A percentile compares a stretch with the other conserved stretches of the same genome.
phyloP scores from a whole-genome alignment of 2,113 vertebrate species.

The Stictonetta naevosa region DNA sequence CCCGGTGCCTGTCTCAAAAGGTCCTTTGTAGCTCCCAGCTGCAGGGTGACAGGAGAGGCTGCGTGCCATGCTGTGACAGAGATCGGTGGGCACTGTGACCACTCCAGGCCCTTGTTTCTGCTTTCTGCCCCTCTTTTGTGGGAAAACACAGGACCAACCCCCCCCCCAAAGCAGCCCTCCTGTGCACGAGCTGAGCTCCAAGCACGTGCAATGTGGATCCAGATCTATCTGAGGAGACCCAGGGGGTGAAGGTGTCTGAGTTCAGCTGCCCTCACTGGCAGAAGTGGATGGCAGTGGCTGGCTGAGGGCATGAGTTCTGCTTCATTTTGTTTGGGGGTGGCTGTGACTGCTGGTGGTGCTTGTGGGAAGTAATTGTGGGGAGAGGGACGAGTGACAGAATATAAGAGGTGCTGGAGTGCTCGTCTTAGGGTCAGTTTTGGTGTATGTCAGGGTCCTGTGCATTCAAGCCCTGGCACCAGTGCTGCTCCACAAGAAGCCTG shows the following conservation, averaged over 20 bases:
- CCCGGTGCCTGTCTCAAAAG: neutral
- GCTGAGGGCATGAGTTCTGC: neutral
- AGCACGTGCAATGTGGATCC: neutral
- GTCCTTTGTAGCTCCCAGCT: neutral
- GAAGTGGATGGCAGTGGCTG: neutral
- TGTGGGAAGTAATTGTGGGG: neutral
- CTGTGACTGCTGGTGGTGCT: neutral
- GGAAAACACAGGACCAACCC: neutral
- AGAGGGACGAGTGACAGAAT: neutral
- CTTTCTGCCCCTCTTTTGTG: neutral
- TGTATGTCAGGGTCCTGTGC: accelerated
- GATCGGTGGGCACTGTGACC: neutral
- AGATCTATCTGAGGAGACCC: neutral
- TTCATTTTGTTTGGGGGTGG: accelerated
- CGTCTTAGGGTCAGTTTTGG: neutral
- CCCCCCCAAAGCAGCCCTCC: neutral
- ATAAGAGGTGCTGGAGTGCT: neutral
- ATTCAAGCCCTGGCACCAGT: neutral
- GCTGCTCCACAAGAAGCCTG: neutral
- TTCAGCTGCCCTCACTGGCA: neutral
- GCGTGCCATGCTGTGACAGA: neutral
- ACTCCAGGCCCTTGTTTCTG: neutral
- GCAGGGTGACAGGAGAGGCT: neutral
- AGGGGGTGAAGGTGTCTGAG: neutral
- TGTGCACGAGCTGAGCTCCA: neutral